A percentile compares a stretch with the other conserved stretches of the same genome.
These are phyloP conservation scores for Catostomus latipinnis DNA, from an alignment of 2,797 vertebrate species.

Conservation along the genomic window DNA sequence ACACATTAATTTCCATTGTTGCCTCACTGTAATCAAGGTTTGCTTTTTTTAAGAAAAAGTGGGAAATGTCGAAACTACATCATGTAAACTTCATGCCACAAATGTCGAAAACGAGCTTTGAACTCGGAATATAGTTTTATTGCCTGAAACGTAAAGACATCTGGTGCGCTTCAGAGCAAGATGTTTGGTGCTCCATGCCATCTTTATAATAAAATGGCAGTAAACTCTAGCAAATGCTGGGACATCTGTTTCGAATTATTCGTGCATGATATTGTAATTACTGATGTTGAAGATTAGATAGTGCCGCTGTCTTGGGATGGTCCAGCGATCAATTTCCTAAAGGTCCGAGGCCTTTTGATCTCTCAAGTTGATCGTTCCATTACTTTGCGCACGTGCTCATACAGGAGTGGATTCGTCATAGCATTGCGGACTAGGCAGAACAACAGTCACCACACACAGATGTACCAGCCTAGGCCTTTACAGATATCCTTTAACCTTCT, in stretches of 20 bases:
- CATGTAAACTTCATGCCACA: too few species aligned
- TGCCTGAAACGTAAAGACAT: background rate
- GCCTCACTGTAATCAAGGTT: too few species aligned
- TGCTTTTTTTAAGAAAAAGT: too few species aligned
- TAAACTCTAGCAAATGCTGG: slow-evolving; percentile 26
- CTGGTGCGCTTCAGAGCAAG: background rate
- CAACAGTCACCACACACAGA: slow-evolving; percentile 15
- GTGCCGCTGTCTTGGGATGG: slow-evolving; percentile 47
- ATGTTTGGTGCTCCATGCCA: background rate
- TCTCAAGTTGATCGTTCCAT: slow-evolving; percentile 66
- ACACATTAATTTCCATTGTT: too few species aligned
- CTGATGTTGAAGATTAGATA: slow-evolving; percentile 51
- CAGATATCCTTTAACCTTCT: background rate
- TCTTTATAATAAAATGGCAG: slow-evolving; percentile 4
- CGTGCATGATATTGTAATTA: slow-evolving; percentile 58
- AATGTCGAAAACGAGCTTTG: too few species aligned
- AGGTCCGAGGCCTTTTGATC: slow-evolving; percentile 74
- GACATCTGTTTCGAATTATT: slow-evolving; percentile 50
- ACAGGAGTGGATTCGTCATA: slow-evolving; percentile 80
- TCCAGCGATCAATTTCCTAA: slow-evolving; percentile 71
- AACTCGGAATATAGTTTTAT: too few species aligned
- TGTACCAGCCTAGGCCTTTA: background rate
- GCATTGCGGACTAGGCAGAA: background rate
- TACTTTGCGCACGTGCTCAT: slow-evolving; percentile 68
- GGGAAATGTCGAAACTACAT: too few species aligned